Percentiles rank a stretch among this genome's conserved stretches.
phyloP scores from a whole-genome alignment of 2,113 vertebrate genomes.

The Pantherophis guttatus region DNA sequence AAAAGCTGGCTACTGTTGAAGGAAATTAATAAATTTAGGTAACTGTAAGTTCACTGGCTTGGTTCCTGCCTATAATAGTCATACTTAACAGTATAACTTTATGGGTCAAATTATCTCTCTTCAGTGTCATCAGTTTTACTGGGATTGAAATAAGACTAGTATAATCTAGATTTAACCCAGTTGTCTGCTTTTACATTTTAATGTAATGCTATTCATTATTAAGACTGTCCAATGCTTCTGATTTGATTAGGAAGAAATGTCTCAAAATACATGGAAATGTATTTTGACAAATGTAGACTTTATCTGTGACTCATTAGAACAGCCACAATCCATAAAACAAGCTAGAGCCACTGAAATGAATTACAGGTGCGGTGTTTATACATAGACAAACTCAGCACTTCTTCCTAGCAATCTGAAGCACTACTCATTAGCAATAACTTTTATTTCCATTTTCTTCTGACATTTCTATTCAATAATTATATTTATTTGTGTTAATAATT shows the following conservation, averaged over 20 bases:
- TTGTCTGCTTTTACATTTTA: neutral
- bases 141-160: neutral
- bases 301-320: neutral
- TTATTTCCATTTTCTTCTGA: neutral
- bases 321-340: neutral
- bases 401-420: neutral
- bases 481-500: neutral
- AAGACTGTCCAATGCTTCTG: neutral
- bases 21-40: neutral
- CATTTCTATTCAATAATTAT: neutral
- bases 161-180: neutral
- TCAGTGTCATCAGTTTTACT: neutral
- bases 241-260: neutral
- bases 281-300: neutral
- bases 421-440: neutral
- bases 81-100: neutral
- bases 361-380: neutral
- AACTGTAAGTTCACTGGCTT: neutral
- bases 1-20: neutral
- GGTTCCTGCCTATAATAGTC: neutral
- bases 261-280: neutral
- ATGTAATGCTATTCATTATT: neutral
- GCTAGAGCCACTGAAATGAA: neutral
- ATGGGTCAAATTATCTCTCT: neutral
- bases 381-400: neutral